Conservation (phyloP, 2,797 vertebrate genomes). For the Setipinna tenuifilis region DNA sequence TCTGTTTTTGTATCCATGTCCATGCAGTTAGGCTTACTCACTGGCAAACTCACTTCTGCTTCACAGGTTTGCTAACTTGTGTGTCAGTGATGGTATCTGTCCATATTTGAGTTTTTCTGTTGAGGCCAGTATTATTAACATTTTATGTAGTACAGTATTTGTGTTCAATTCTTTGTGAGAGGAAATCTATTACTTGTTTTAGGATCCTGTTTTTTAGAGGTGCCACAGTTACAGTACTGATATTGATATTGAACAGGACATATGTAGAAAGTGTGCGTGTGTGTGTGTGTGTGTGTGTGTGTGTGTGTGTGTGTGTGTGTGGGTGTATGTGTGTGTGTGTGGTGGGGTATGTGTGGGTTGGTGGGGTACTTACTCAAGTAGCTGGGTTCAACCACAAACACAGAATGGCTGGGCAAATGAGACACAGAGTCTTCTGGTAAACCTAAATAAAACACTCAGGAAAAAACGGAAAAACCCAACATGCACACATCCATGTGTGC, state of each 20-base stretch:
- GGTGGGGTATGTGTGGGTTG: constrained; percentile 17
- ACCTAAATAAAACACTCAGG: constrained; percentile 60
- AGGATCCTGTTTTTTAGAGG: too few species aligned
- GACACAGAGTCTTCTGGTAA: constrained; percentile 57
- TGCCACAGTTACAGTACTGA: too few species aligned
- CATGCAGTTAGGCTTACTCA: too few species aligned
- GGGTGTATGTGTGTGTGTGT: not conserved
- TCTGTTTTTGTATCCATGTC: too few species aligned
- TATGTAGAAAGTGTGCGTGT: constrained; percentile 24
- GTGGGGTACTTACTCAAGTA: constrained; percentile 64
- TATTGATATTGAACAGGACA: too few species aligned
- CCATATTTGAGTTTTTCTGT: not conserved
- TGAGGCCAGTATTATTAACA: too few species aligned
- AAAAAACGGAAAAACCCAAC: constrained; percentile 30
- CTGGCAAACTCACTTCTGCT: too few species aligned
- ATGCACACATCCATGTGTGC: not conserved
- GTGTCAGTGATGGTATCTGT: not conserved
- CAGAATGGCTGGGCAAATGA: constrained; percentile 59
- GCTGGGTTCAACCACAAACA: constrained; percentile 64
- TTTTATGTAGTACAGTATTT: too few species aligned
- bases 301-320: constrained; percentile 14
- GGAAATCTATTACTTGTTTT: too few species aligned
- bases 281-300: constrained; percentile 4
- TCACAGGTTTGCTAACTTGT: too few species aligned
- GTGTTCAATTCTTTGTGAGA: too few species aligned